phyloP scores from a whole-genome alignment of 2,113 vertebrate genomes.

The Shinisaurus crocodilurus region DNA sequence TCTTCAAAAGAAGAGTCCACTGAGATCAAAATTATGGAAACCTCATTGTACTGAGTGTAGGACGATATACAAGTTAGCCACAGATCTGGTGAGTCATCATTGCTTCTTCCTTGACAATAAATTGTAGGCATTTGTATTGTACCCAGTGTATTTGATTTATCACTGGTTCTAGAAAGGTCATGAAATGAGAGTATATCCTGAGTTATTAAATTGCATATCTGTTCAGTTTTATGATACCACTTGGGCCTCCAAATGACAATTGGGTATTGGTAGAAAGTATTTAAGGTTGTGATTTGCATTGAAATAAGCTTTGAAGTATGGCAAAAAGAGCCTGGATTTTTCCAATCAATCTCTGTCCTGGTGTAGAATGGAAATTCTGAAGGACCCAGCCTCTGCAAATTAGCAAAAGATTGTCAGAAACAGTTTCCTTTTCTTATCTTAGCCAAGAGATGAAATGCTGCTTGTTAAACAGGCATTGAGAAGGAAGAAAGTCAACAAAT shows the following conservation, averaged over 20 bases:
- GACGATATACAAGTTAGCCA: conserved; percentile 17
- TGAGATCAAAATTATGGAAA: conserved; percentile 26
- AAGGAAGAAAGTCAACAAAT: neutral
- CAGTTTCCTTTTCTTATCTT: neutral
- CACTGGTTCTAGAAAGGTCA: conserved; percentile 39
- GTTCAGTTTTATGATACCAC: conserved; percentile 34
- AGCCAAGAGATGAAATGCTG: neutral
- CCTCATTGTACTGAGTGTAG: neutral
- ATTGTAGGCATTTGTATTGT: conserved; percentile 47
- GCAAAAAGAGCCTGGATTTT: conserved; percentile 4
- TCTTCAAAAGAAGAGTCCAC: conserved; percentile 1
- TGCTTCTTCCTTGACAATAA: conserved; percentile 31
- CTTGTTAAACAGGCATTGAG: conserved; percentile 11
- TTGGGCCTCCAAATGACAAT: conserved; percentile 18
- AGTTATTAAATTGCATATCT: conserved; percentile 25
- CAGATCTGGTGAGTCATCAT: neutral
- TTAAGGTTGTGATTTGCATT: conserved; percentile 59
- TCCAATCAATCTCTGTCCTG: neutral
- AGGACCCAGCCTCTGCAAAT: conserved; percentile 20
- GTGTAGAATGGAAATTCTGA: neutral
- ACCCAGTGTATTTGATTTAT: conserved; percentile 47
- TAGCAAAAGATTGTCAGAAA: conserved; percentile 2
- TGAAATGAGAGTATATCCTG: conserved; percentile 34
- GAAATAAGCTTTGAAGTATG: conserved; percentile 51
- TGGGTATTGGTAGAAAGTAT: conserved; percentile 44